Base-by-base conservation (phyloP, 2,797 vertebrate genomes). In the Lemur catta region DNA sequence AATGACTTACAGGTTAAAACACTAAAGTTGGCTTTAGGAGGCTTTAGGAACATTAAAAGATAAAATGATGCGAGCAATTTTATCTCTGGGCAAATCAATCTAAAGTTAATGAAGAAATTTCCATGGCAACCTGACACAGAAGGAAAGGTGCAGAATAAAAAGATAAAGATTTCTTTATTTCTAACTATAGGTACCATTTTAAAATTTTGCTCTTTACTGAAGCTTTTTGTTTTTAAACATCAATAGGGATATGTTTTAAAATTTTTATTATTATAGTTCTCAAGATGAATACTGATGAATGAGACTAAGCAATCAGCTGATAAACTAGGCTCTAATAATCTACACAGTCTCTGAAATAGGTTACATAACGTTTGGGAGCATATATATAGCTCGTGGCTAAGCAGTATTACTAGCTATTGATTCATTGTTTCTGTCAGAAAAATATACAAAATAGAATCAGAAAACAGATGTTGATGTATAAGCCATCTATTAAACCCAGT, bases 41-140 rank as follows among this genome's bases (percentile, higher is more conserved):
- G 55, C 80, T 97, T 96, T 76, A 96, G 74, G 22, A 96, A 93
- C 61, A 94, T 65, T 91, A 92, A 28, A 22, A 94, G 46, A 87
- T 46, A 69, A 97, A 89, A 95, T 75, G 79, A 78, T 93, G 48
- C 35, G 91, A 95, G 75, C 59, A 96, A 84, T 97, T 96, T 93
- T 91, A 81, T 84, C 55, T 95, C 79, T 84, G 79, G 87, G 65
- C 35, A 96, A 94, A 94, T 92, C 86, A 93, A 94, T 87, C 71
- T 89, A 93, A 96, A 59, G 76, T 76, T 92, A 97, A 93, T 87
- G 43, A 91, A 97, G 92, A 96, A 61, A 80, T 87, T 92, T 91
- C 89, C 80, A 94, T 81, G 93, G 87, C 59, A 96, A 97, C 46
- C 10, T 48, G 43, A 96, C 57, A 90, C 12, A 90, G 88, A 96